Evolutionary conservation across 2,797 vertebrate species (phyloP), one percentile per base, ranked within the genome.

Genomic region (Delichon dasypus): DNA sequence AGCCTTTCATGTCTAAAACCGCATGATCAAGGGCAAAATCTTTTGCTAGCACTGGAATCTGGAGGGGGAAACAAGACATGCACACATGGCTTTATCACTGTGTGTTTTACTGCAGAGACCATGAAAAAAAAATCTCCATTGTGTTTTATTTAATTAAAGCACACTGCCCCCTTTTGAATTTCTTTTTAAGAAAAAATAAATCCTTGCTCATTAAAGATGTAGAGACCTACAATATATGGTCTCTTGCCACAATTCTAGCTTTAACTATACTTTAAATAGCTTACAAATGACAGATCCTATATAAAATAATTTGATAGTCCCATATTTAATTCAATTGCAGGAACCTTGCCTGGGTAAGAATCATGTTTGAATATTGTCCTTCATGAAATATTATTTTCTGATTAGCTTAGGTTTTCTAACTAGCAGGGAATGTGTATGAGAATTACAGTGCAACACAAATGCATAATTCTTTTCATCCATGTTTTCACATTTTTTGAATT

Each of bases 1-100:
- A 90, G 92, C 50, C 95, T 97, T 97, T 97, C 94, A 97, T 94
- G 97, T 96, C 55, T 93, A 92, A 96, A 97, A 94, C 89, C 27
- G 64, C 84, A 77, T 53, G 80, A 96, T 97, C 96, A 96, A 97
- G 97, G 95, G 92, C 95, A 94, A 93, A 97, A 95, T 91, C 95
- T 95, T 90, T 90, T 85, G 54, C 92, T 91, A 70, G 93, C 73
- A 81, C 72, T 51, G 38, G 94, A 95, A 95, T 92, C 66, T 81
- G 91, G 76, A 77, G 51, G 72, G 87, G 66, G 66, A 95, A 94
- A 70, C 86, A 93, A 89, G 53, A 92, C 87, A 80, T 0, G 10
- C 80, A 61, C 61, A 76, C 74, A 48, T 42, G 51, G 93, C 61
- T 95, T 96, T 96, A 84, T 90, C 78, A 65, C 53, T 91, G 32